Base-by-base conservation (phyloP, 2,113 vertebrate genomes). In the Pampusana beccarii region DNA sequence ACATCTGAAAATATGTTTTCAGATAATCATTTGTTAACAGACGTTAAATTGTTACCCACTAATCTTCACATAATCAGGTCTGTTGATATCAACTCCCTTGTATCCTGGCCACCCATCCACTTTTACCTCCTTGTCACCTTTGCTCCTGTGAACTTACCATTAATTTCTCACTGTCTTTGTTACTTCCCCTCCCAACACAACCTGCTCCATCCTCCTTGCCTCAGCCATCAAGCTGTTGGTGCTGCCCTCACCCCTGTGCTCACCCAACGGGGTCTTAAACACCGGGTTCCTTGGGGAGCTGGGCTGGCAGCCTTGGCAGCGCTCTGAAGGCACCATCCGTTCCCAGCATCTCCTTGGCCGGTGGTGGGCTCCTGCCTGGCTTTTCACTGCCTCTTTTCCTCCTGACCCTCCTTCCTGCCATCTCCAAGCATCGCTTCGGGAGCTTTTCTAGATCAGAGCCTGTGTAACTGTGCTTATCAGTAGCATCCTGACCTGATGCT, bases 321-420 rank as follows among this genome's bases (percentile, higher is more conserved):
- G 8, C 84, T 89, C 10, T 5, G 48, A 65, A 31, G 61, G 91
- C 48, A 61, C 95, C 95, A 89, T 95, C 94, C 95, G 95, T 71
- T 96, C 93, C 61, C 73, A 95, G 51, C 73, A 84, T 50, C 80
- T 56, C 38, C 53, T 92, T 93, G 96, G 91, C 89, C 50, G 10
- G 16, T 29, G 15, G 0, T 3, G 0, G 72, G 42, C 80, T 86
- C 73, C 77, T 64, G 69, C 84, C 70, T 60, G 42, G 60, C 38
- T 91, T 89, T 86, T 50, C 77, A 42, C 75, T 71, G 61, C 64
- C 80, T 60, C 14, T 34, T 80, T 90, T 72, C 83, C 56, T 91
- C 82, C 77, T 64, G 72, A 73, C 89, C 78, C 78, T 70, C 61
- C 77, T 74, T 46, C 89, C 77, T 67, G 77, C 48, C 9, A 1